These are phyloP conservation scores for Conus canariensis DNA, from an alignment of 2,888 invertebrate genomes.

Conservation along the genomic window DNA sequence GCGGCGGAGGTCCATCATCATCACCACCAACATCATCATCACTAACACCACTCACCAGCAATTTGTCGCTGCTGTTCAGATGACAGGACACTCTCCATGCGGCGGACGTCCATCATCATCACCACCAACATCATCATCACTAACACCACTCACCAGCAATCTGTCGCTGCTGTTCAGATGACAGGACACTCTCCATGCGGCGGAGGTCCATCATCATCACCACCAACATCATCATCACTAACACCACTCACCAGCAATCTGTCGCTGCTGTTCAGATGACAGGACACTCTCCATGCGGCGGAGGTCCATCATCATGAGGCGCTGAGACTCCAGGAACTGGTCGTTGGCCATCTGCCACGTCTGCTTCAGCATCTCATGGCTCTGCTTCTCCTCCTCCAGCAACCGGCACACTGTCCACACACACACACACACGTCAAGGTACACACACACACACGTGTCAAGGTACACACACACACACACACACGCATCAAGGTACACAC, in stretches of 20 bases:
- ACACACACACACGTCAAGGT: not conserved
- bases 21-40: conserved; percentile 56
- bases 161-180: conserved; percentile 79
- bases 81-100: conserved; percentile 79
- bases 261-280: conserved; percentile 79
- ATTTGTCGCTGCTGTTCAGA: conserved; percentile 79
- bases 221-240: not conserved
- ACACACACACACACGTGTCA: not conserved
- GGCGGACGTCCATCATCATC: conserved; percentile 79
- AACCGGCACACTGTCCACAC: conserved; percentile 75
- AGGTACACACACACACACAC: too few species aligned
- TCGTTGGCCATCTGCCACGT: conserved; percentile 81
- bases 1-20: conserved; percentile 79
- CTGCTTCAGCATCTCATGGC: conserved; percentile 78
- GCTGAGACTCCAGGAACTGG: conserved; percentile 80
- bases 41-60: conserved; percentile 65
- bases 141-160: conserved; percentile 71
- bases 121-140: conserved; percentile 49
- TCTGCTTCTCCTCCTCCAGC: conserved; percentile 79
- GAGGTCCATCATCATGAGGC: conserved; percentile 79
- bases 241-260: conserved; percentile 73
- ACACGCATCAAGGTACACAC: too few species aligned
- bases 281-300: conserved; percentile 79
- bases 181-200: conserved; percentile 79
- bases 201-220: conserved; percentile 79